These are phyloP conservation scores for Hiodon tergisus DNA, from an alignment of 2,113 vertebrate genomes.

Conservation along the genomic window DNA sequence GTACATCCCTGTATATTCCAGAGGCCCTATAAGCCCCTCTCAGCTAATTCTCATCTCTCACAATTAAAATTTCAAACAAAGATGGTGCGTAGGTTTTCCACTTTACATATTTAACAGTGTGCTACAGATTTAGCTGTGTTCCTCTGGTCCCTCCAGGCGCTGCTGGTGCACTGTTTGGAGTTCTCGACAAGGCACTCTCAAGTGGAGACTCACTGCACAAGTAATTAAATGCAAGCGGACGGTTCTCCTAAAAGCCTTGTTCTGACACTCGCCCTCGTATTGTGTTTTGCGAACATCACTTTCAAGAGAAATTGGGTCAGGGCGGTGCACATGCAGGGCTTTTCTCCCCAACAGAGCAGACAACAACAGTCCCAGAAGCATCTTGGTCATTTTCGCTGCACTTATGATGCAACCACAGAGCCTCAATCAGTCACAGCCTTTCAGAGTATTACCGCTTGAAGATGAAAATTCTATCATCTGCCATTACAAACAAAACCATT, in stretches of 20 bases:
- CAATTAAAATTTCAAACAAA: too few relatives aligned
- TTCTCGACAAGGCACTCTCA: slow-evolving; percentile 55
- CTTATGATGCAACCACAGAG: slow-evolving; percentile 37
- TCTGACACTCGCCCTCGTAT: slow-evolving; percentile 35
- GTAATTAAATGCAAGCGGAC: slow-evolving; percentile 5
- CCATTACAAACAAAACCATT: background rate
- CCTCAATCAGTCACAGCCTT: slow-evolving; percentile 24
- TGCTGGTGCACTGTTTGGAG: slow-evolving; percentile 40
- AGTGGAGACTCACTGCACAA: background rate
- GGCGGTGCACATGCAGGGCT: slow-evolving; percentile 49
- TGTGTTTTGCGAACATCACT: slow-evolving; percentile 49
- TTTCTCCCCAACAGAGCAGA: slow-evolving; percentile 39
- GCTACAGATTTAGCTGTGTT: slow-evolving; percentile 11
- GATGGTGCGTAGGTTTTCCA: background rate
- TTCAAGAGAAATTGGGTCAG: slow-evolving; percentile 58
- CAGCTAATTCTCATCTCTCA: too few relatives aligned
- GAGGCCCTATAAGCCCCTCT: too few relatives aligned
- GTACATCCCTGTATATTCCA: too few relatives aligned
- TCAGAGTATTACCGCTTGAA: background rate
- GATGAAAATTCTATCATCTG: background rate
- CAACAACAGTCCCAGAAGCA: slow-evolving; percentile 44
- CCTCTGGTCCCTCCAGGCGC: slow-evolving; percentile 37
- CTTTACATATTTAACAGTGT: slow-evolving; percentile 20
- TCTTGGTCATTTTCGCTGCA: slow-evolving; percentile 26
- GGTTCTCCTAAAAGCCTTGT: slow-evolving; percentile 51